Percentiles rank a stretch among this genome's conserved stretches.
phyloP scores from a whole-genome alignment of 1,140 invertebrate genomes.

The Rhagoletis zephyria region DNA sequence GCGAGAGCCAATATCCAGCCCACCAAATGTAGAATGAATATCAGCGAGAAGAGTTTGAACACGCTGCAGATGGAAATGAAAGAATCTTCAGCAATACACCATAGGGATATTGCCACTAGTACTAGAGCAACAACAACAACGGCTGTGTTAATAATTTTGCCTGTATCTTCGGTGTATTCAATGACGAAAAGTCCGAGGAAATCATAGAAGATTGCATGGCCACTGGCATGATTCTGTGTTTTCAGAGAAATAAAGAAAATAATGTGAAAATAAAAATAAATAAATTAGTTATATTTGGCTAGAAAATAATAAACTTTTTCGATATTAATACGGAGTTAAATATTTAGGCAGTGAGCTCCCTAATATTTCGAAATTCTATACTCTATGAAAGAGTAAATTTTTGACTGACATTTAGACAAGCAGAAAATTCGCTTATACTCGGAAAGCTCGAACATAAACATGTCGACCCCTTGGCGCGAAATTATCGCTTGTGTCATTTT shows the following conservation, averaged over 20 bases:
- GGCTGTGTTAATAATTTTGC: slow-evolving; percentile 76
- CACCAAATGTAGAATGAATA: slow-evolving; percentile 64
- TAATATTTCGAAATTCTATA: too few relatives aligned
- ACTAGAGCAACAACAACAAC: slow-evolving; percentile 76
- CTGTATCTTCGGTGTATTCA: slow-evolving; percentile 76
- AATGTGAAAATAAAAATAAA: too few relatives aligned
- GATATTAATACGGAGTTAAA: too few relatives aligned
- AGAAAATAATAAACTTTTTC: too few relatives aligned
- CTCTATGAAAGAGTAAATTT: too few relatives aligned
- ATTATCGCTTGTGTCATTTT: too few relatives aligned
- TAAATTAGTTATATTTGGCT: too few relatives aligned
- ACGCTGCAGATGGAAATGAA: slow-evolving; percentile 62
- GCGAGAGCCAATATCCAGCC: slow-evolving; percentile 73
- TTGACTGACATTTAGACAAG: too few relatives aligned
- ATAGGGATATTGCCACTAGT: slow-evolving; percentile 71
- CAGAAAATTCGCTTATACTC: too few relatives aligned
- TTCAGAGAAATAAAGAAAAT: background rate
- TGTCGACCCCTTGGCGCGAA: too few relatives aligned
- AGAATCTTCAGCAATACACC: slow-evolving; percentile 62
- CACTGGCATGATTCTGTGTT: slow-evolving; percentile 71
- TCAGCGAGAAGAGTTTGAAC: slow-evolving; percentile 63
- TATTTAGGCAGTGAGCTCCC: too few relatives aligned
- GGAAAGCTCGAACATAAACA: too few relatives aligned
- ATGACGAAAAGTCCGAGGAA: slow-evolving; percentile 83
- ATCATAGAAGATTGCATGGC: slow-evolving; percentile 86